These are phyloP conservation scores for Calidris pygmaea DNA, from an alignment of 2,113 vertebrate genomes.

Conservation along the genomic window DNA sequence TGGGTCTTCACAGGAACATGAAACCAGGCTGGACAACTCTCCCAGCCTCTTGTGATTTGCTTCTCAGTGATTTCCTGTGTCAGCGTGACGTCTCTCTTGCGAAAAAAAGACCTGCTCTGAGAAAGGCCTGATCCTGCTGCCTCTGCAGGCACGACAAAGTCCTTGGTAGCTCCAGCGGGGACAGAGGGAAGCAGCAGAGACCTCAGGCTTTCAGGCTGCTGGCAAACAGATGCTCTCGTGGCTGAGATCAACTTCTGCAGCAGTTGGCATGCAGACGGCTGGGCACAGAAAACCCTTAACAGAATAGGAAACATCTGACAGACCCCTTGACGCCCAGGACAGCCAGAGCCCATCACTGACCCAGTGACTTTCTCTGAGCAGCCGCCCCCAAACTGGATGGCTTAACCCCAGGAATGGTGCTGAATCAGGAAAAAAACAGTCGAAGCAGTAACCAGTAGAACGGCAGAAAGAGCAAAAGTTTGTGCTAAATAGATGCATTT, in stretches of 20 bases:
- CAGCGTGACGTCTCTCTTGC: rapidly evolving
- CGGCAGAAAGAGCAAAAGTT: neutral
- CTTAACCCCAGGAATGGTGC: neutral
- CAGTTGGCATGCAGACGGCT: neutral
- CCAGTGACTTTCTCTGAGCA: neutral
- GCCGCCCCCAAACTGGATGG: neutral
- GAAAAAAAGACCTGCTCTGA: neutral
- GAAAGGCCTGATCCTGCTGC: neutral
- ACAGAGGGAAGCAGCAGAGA: neutral
- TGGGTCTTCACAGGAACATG: rapidly evolving
- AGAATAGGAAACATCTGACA: neutral
- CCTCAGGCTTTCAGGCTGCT: neutral
- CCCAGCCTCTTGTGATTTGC: neutral
- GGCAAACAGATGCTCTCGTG: neutral
- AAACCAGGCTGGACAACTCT: neutral
- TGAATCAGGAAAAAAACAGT: neutral
- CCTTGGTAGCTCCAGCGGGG: neutral
- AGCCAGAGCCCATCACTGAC: neutral
- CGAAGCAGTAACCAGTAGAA: neutral
- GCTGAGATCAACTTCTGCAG: neutral
- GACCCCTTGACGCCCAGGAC: neutral
- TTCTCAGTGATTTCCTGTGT: neutral
- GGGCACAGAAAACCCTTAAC: neutral
- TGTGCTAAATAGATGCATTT: neutral
- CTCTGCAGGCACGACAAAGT: neutral